phyloP scores from a whole-genome alignment of 2,113 vertebrate species.

The Misgurnus mizolepis region DNA sequence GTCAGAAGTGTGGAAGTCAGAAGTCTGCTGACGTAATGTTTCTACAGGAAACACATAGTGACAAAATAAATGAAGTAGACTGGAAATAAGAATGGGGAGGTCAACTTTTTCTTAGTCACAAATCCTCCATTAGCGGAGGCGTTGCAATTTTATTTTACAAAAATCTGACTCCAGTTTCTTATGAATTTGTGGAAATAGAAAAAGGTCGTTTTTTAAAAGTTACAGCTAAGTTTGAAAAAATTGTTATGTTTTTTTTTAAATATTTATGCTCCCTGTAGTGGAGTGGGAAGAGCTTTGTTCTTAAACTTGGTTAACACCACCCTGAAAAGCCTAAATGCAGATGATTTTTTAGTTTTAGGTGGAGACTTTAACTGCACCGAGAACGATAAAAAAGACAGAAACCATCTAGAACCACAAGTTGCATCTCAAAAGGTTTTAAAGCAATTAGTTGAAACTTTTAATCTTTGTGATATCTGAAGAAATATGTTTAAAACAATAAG shows the following conservation, averaged over 20 bases:
- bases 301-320: neutral
- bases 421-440: neutral
- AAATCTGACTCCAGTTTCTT: neutral
- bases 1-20: too few relatives aligned
- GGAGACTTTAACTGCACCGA: neutral
- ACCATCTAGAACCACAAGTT: neutral
- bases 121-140: neutral
- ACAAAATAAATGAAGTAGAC: neutral
- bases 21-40: neutral
- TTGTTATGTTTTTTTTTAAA: neutral
- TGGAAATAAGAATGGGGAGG: neutral
- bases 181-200: neutral
- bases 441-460: neutral
- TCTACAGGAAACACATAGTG: conserved; percentile 12
- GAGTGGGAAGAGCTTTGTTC: neutral
- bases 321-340: neutral
- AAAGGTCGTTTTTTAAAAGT: neutral
- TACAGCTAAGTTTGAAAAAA: neutral
- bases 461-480: neutral
- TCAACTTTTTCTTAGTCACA: neutral
- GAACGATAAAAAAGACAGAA: neutral
- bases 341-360: neutral
- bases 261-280: neutral
- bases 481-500: neutral
- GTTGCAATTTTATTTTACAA: conserved; percentile 2